A percentile compares a stretch with the other conserved stretches of the same genome.
Evolutionary conservation across 2,113 vertebrate species (phyloP).

Genomic region (Regulus satrapa): DNA sequence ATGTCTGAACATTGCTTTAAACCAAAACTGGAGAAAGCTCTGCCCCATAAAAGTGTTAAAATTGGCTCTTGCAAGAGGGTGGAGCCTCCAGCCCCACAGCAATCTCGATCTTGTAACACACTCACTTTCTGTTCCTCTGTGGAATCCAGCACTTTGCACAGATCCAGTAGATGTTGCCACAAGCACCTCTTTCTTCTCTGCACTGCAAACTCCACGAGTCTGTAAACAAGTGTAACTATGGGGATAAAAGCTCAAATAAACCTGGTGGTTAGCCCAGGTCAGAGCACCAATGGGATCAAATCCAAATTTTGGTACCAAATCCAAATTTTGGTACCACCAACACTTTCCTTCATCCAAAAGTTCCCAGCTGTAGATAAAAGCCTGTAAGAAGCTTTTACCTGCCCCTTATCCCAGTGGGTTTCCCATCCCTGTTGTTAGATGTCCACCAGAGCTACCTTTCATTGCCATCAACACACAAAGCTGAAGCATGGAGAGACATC

Average conservation of each 20-base stretch:
- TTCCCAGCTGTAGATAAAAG: neutral
- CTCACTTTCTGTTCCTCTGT: neutral
- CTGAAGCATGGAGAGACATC: neutral
- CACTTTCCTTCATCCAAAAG: neutral
- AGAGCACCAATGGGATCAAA: neutral
- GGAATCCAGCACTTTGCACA: neutral
- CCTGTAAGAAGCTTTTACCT: neutral
- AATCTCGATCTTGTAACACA: neutral
- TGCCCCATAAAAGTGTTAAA: neutral
- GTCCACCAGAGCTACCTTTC: neutral
- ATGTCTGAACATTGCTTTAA: constrained; percentile 12
- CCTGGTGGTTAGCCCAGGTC: neutral
- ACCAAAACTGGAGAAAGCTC: neutral
- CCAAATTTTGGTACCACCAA: neutral
- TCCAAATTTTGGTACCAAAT: too few species aligned
- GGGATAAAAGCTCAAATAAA: neutral
- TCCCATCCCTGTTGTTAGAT: too few species aligned
- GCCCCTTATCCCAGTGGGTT: neutral
- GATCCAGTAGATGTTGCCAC: neutral
- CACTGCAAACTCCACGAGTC: neutral
- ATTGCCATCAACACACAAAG: fast-evolving
- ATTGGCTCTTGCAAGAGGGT: neutral
- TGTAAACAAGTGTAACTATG: neutral
- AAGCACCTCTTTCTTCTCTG: neutral
- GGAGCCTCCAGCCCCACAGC: neutral